Evolutionary conservation across 2,888 invertebrate genomes (phyloP), one percentile per base, ranked within the genome.

Genomic region (Melinopterus prodromus): DNA sequence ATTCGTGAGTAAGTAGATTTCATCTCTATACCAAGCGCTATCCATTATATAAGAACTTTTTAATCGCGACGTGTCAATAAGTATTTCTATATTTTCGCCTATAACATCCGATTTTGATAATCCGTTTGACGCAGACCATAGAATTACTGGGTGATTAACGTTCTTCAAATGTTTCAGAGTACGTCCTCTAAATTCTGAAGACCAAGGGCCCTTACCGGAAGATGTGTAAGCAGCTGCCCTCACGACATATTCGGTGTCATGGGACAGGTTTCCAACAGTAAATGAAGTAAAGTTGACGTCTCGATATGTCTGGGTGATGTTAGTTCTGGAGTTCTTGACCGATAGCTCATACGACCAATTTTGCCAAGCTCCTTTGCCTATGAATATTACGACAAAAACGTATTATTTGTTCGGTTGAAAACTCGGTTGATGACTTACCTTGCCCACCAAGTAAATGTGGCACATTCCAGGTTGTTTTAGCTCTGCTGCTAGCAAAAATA

Each of bases 341-440:
- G 93, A 92, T 15, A 97, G 90, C 87, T 95, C 94, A 87, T 95
- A 97, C 0, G 92, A 92, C 97, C 97, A 97, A 83, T 93, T 93
- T 85, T 92, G 92, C 92, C 92, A 94, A 0, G 93, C 92, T 70
- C 92, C 93, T 83, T 90, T 90, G 53, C 53, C 26, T 26, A 26
- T 0, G 82, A 80, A 83, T 84, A 79, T 16, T 16, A 70, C 0
- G 12, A 14, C 71, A 26, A 16, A 71, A 71, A 14, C 1, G 7
- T 75, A 75, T 3, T 76, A 76, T 69, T 77, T 77, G 16, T 16
- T 90, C 92, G 3, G 26, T 26, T 26, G 26, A 26, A 26, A 26
- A 26, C 26, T 26, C 3, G 26, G 26, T 26, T 26, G 26, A 26
- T 26, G 26, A 26, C 26, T 26, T 26, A 85, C 95, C 94, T 88